Evolutionary conservation across 2,797 vertebrate species (phyloP).

Genomic region (Sebastes flavidus): DNA sequence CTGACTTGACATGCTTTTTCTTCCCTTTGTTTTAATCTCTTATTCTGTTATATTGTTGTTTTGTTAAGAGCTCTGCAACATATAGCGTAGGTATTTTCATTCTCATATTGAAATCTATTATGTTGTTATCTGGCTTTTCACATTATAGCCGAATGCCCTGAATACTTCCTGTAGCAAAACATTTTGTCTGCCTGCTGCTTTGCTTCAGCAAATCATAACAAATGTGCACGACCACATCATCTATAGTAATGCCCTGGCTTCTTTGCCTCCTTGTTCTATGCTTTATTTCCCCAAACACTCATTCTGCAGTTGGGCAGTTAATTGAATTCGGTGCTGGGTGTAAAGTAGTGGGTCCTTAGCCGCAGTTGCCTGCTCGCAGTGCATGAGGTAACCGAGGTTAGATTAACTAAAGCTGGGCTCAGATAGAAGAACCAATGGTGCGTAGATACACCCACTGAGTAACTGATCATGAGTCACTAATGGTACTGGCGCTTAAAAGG

Average conservation of each 20-base stretch:
- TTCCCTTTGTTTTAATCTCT: conserved; percentile 20
- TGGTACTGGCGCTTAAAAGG: neutral
- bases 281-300: conserved; percentile 74
- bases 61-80: conserved; percentile 11
- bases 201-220: conserved; percentile 60
- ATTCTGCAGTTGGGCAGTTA: conserved; percentile 74
- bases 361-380: conserved; percentile 49
- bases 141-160: conserved; percentile 19
- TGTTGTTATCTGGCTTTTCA: conserved; percentile 18
- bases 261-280: conserved; percentile 36
- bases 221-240: conserved; percentile 43
- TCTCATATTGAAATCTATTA: conserved; percentile 32
- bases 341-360: conserved; percentile 65
- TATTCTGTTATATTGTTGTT: neutral
- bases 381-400: conserved; percentile 34
- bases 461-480: conserved; percentile 22
- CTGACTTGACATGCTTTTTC: conserved; percentile 2
- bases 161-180: conserved; percentile 43
- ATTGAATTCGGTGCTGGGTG: conserved; percentile 70
- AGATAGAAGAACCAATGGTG: conserved; percentile 33
- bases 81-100: conserved; percentile 19
- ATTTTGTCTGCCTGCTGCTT: conserved; percentile 20
- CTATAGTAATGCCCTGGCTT: conserved; percentile 17
- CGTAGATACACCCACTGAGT: conserved; percentile 35
- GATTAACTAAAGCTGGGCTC: conserved; percentile 47